phyloP scores from a whole-genome alignment of 2,797 vertebrate species.

The Champsocephalus gunnari region DNA sequence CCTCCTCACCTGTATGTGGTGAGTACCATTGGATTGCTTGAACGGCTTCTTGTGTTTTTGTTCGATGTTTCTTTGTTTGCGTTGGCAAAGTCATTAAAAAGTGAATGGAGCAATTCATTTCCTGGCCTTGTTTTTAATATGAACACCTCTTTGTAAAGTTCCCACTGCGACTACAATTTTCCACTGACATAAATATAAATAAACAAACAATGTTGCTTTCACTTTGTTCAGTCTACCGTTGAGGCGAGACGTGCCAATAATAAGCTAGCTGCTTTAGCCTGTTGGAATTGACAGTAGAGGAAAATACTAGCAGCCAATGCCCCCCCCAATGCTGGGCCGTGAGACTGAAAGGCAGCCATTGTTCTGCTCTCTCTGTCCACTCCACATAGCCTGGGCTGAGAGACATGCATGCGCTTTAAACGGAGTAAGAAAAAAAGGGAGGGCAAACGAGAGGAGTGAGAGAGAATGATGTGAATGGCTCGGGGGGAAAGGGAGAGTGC shows the following conservation, averaged over 20 bases:
- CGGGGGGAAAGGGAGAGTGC: constrained; percentile 61
- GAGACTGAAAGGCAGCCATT: constrained; percentile 89
- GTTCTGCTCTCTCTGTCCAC: constrained; percentile 86
- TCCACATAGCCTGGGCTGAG: constrained; percentile 82
- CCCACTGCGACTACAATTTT: constrained; percentile 22
- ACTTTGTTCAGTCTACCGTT: constrained; percentile 50
- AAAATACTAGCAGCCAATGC: constrained; percentile 86
- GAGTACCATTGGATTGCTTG: neutral
- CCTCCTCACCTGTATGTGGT: constrained; percentile 4
- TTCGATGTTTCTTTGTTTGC: constrained; percentile 27
- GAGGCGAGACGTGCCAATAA: constrained; percentile 75
- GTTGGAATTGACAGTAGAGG: constrained; percentile 75
- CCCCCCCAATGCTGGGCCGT: constrained; percentile 59
- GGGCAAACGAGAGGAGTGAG: constrained; percentile 73
- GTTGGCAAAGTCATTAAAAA: constrained; percentile 9
- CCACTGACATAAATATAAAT: constrained; percentile 42
- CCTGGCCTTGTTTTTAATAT: constrained; percentile 34
- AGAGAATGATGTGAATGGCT: constrained; percentile 74
- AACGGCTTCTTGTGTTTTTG: neutral
- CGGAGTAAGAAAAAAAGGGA: constrained; percentile 74
- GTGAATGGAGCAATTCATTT: constrained; percentile 34
- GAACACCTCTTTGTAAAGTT: constrained; percentile 26
- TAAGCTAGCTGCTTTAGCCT: constrained; percentile 80
- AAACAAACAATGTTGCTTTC: constrained; percentile 61
- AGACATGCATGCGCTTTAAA: constrained; percentile 88